Evolutionary conservation across 2,888 invertebrate species (phyloP).

Genomic region (Anoncus sp.): DNA sequence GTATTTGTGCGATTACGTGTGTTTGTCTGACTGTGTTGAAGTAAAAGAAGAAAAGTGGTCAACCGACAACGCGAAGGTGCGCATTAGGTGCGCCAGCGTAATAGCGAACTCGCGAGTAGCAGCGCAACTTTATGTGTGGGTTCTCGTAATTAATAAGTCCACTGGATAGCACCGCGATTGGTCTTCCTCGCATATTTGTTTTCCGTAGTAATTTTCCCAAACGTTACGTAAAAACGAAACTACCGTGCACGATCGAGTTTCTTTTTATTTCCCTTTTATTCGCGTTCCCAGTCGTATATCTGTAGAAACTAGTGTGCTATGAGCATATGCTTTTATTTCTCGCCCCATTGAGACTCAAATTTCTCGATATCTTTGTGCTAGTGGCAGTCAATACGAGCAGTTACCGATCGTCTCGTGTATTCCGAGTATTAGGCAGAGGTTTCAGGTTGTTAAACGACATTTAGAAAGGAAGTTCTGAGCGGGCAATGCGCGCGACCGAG

Average conservation of each 20-base stretch:
- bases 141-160: constrained; percentile 74
- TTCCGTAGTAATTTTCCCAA: constrained; percentile 40
- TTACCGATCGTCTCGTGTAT: constrained; percentile 20
- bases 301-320: not conserved
- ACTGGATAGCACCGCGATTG: constrained; percentile 59
- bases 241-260: constrained; percentile 38
- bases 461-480: constrained; percentile 66
- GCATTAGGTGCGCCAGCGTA: constrained; percentile 65
- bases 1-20: not conserved
- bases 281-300: constrained; percentile 1
- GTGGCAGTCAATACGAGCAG: constrained; percentile 9
- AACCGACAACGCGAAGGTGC: constrained; percentile 54
- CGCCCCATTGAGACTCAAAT: constrained; percentile 4
- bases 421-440: constrained; percentile 12
- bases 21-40: not conserved
- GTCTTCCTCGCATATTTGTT: constrained; percentile 14
- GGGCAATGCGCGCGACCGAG: constrained; percentile 40
- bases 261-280: constrained; percentile 9
- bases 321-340: constrained; percentile 1
- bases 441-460: constrained; percentile 25
- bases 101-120: constrained; percentile 55
- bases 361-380: constrained; percentile 15
- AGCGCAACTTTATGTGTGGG: constrained; percentile 57
- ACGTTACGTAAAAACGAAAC: constrained; percentile 45
- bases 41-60: constrained; percentile 64